Evolutionary conservation across 2,888 invertebrate genomes (phyloP), one percentile per base, ranked within the genome.

Genomic region (Microplitis manilae): DNA sequence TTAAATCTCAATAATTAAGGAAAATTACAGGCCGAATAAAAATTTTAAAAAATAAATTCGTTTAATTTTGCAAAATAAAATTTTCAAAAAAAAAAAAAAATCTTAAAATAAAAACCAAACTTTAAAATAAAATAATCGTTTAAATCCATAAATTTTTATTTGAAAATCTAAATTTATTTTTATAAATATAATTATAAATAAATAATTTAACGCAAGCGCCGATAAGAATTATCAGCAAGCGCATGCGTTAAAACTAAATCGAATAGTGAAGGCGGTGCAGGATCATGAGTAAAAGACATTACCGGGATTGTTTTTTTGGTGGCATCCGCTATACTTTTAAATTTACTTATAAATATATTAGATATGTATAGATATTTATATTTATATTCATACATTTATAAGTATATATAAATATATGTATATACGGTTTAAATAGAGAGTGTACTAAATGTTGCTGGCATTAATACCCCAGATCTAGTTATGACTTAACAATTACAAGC

Each of bases 251-350:
- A 8, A 13, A 50, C 13, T 50, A 50, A 50, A 50, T 50, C 50
- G 50, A 50, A 13, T 13, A 73, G 62, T 65, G 62, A n/a, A 40
- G 41, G 73, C 41, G 73, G 38, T 40, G 40, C 41, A 73, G 64
- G 13, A 59, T 67, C 13, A 20, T 6, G 30, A 70, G 20, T 1
- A 40, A 40, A 69, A 50, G 50, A 50, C 50, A 50, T 50, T 50
- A 2, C 50, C 50, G 50, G 30, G 30, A 50, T 50, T 50, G 50
- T 50, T 50, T 50, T 50, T 50, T 50, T 30, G 30, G 30, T 30
- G 13, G 50, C 13, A 13, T 13, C 50, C 50, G 50, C 50, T 13
- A 2, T 50, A 50, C 13, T 50, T 50, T 8, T 13, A 50, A 50
- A 50, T 50, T 50, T 8, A 13, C 13, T 50, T 13, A 13, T 50